A percentile compares a stretch with the other conserved stretches of the same genome.
phyloP scores from a whole-genome alignment of 2,797 vertebrate genomes.

The Phaenicophaeus curvirostris region DNA sequence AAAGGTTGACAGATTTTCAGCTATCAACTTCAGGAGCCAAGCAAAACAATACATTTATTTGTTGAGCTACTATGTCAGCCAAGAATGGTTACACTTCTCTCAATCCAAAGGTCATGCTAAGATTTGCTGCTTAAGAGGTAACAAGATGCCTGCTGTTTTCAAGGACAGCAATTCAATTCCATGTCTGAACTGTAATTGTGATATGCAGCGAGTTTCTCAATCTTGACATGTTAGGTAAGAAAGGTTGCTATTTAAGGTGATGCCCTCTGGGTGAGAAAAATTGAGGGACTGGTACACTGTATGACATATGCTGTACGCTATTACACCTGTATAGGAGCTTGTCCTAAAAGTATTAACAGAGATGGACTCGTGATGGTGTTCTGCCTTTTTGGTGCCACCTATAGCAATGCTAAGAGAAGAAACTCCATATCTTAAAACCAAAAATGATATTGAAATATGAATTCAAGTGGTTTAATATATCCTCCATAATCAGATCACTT shows the following conservation, averaged over 20 bases:
- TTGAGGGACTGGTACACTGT: not conserved
- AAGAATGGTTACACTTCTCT: constrained; percentile 64
- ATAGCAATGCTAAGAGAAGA: not conserved
- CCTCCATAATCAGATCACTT: not conserved
- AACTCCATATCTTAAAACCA: not conserved
- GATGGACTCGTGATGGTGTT: not conserved
- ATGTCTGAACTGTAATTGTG: constrained; percentile 67
- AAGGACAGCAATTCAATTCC: constrained; percentile 72
- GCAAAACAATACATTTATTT: constrained; percentile 58
- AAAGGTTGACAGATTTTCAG: constrained; percentile 37
- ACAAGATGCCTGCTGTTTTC: constrained; percentile 72
- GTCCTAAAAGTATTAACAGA: not conserved
- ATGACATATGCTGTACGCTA: constrained; percentile 29
- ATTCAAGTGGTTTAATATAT: not conserved
- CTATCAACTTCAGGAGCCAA: constrained; percentile 39
- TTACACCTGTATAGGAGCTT: constrained; percentile 26
- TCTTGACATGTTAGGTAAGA: constrained; percentile 53
- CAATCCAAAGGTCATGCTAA: constrained; percentile 67
- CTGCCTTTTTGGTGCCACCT: not conserved
- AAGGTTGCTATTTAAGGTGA: constrained; percentile 58
- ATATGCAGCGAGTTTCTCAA: constrained; percentile 61
- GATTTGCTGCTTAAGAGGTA: constrained; percentile 72
- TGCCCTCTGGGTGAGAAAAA: constrained; percentile 62
- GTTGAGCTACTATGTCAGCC: constrained; percentile 53
- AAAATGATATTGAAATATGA: not conserved